Evolutionary conservation across 1,140 invertebrate species (phyloP).

Genomic region (Diorhabda carinulata): DNA sequence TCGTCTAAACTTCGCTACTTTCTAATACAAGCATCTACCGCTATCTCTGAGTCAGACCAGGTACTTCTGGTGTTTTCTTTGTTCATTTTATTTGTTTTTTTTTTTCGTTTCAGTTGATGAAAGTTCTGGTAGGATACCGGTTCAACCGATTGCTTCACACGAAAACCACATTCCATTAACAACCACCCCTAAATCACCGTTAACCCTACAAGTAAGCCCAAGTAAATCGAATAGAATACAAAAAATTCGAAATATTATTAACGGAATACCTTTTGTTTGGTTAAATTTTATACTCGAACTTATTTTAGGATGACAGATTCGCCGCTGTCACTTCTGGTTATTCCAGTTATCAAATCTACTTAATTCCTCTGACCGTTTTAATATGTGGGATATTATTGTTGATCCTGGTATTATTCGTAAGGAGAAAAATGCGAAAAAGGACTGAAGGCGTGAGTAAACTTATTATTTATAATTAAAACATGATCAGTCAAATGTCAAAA

Average conservation of each 20-base stretch:
- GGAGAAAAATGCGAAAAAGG: neutral
- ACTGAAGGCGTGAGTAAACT: neutral
- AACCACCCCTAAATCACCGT: constrained; percentile 3
- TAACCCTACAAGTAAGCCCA: neutral
- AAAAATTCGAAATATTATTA: too few species aligned
- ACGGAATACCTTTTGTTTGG: too few species aligned
- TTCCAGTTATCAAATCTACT: neutral
- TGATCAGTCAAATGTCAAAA: neutral
- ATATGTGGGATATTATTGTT: neutral
- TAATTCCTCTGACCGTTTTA: neutral
- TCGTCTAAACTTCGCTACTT: too few species aligned
- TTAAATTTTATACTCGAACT: too few species aligned
- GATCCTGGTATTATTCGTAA: neutral
- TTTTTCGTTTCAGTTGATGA: constrained; percentile 16
- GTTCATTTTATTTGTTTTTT: neutral
- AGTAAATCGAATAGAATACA: too few species aligned
- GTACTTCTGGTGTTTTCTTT: neutral
- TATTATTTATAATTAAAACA: too few species aligned
- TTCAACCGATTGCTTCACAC: constrained; percentile 7
- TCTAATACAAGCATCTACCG: too few species aligned
- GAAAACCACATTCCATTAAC: constrained; percentile 7
- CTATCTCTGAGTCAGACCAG: too few species aligned
- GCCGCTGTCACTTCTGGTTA: neutral
- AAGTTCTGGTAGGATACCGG: constrained; percentile 7
- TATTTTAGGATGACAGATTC: neutral